Evolutionary conservation across 2,797 vertebrate genomes (phyloP).

Genomic region (Pteronotus mesoamericanus): DNA sequence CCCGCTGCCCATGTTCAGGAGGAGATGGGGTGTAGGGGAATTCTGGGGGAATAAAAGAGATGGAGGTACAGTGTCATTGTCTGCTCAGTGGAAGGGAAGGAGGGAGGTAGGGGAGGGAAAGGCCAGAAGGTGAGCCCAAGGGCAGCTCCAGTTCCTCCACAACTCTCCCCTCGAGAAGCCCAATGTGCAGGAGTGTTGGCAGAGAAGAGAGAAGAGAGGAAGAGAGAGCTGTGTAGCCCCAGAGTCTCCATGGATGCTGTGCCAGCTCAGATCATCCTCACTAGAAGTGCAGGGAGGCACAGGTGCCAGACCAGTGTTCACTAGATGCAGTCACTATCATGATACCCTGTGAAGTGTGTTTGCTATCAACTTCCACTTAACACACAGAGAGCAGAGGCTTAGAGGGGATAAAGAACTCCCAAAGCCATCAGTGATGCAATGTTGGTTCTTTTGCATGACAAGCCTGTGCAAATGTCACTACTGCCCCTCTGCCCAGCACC

Average conservation of each 20-base stretch:
- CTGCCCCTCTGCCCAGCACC: not conserved
- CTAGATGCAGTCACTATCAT: not conserved
- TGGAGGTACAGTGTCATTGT: conserved; percentile 90
- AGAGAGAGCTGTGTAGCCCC: not conserved
- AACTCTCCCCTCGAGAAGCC: not conserved
- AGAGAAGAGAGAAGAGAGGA: not conserved
- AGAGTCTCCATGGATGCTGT: not conserved
- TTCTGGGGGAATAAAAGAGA: conserved; percentile 99
- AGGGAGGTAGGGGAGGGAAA: not conserved
- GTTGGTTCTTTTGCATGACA: not conserved
- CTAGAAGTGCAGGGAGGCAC: not conserved
- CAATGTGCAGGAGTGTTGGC: fast-evolving
- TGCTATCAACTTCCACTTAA: not conserved
- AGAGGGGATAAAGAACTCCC: not conserved
- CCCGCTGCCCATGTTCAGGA: conserved; percentile 78
- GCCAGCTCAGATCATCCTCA: not conserved
- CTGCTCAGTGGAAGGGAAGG: not conserved
- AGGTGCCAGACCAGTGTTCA: not conserved
- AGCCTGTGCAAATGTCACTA: not conserved
- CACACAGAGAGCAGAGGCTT: fast-evolving
- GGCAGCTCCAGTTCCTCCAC: not conserved
- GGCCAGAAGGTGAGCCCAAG: not conserved
- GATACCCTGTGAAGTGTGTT: no score
- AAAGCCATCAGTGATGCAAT: not conserved
- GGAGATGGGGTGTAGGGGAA: conserved; percentile 91